Evolutionary conservation across 2,113 vertebrate species (phyloP).

Genomic region (Butorides virescens): DNA sequence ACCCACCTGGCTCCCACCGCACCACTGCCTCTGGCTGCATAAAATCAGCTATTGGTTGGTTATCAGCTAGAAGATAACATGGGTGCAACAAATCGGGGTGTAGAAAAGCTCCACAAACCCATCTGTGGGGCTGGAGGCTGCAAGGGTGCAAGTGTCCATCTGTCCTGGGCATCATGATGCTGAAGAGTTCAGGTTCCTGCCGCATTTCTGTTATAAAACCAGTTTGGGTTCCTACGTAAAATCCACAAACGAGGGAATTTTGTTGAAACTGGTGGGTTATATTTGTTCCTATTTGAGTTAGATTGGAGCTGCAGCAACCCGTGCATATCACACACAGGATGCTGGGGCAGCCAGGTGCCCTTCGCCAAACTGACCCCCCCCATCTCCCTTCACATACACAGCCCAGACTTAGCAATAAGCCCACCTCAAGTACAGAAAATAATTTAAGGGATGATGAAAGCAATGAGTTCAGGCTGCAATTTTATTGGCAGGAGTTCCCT

Average conservation of each 20-base stretch:
- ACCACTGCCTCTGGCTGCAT: not conserved
- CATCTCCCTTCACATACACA: not conserved
- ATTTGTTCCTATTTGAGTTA: not conserved
- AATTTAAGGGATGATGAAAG: slow-evolving; percentile 40
- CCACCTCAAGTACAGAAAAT: slow-evolving; percentile 19
- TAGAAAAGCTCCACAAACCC: not conserved
- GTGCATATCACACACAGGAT: no score
- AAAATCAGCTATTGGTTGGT: not conserved
- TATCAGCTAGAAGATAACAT: not conserved
- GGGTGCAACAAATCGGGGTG: not conserved
- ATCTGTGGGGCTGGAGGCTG: not conserved
- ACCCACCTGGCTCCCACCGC: not conserved
- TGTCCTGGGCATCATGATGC: not conserved
- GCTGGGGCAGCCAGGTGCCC: not conserved
- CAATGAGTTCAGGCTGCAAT: slow-evolving; percentile 28
- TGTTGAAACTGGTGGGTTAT: not conserved
- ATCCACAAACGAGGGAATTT: not conserved
- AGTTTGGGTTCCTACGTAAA: not conserved
- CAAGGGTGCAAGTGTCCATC: not conserved
- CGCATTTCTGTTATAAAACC: not conserved
- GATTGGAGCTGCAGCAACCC: not conserved
- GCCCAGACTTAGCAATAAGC: slow-evolving; percentile 10
- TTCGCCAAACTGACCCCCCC: not conserved
- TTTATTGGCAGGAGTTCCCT: slow-evolving; percentile 56
- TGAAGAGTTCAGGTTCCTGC: not conserved